Conservation (phyloP, 1,140 invertebrate genomes). For the Diorhabda carinulata region DNA sequence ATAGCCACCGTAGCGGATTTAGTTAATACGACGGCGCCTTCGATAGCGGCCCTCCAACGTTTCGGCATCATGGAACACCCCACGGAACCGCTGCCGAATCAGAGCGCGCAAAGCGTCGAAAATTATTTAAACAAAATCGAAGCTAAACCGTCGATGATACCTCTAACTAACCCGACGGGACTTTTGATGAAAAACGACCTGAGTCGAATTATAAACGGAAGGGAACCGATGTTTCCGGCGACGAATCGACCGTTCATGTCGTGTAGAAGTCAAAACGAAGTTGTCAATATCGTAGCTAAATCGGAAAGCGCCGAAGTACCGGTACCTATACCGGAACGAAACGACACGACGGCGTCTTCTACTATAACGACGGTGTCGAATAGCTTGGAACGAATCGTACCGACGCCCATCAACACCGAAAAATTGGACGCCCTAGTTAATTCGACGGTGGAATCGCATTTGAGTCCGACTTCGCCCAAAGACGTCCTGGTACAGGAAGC, state of each 20-base stretch:
- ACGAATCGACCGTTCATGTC: slow-evolving; percentile 28
- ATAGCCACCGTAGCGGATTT: slow-evolving; percentile 47
- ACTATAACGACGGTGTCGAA: slow-evolving; percentile 43
- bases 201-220: slow-evolving; percentile 11
- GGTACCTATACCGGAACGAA: slow-evolving; percentile 42
- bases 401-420: slow-evolving; percentile 47
- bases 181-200: slow-evolving; percentile 19
- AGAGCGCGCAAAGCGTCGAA: slow-evolving; percentile 56
- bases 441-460: slow-evolving; percentile 57
- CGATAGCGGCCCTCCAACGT: slow-evolving; percentile 50
- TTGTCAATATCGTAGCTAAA: slow-evolving; percentile 34
- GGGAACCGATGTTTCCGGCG: slow-evolving; percentile 26
- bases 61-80: slow-evolving; percentile 45
- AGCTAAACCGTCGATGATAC: slow-evolving; percentile 27
- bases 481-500: slow-evolving; percentile 42
- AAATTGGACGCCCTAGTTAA: slow-evolving; percentile 64
- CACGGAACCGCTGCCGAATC: slow-evolving; percentile 49
- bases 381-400: slow-evolving; percentile 51
- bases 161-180: slow-evolving; percentile 10
- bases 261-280: slow-evolving; percentile 22
- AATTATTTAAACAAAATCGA: slow-evolving; percentile 55
- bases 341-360: slow-evolving; percentile 48
- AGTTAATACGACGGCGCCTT: slow-evolving; percentile 46
- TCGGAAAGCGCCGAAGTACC: slow-evolving; percentile 52
- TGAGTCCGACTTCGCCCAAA: slow-evolving; percentile 17